Evolutionary conservation across 2,113 vertebrate species (phyloP), one percentile per base, ranked within the genome.

Genomic region (Merops nubicus): DNA sequence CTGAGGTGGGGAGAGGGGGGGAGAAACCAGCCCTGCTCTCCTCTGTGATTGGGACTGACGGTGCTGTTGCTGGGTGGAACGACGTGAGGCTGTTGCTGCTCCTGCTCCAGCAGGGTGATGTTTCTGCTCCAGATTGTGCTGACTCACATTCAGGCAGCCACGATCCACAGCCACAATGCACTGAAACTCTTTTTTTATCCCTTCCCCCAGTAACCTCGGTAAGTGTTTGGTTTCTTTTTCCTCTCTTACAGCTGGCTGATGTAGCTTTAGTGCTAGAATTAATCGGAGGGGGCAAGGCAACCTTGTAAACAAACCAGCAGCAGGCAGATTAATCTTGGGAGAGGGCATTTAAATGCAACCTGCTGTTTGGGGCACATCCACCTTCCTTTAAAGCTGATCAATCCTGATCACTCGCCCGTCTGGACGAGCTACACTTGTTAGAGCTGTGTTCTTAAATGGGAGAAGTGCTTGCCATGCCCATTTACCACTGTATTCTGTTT

Each of bases 401-500:
- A 78, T 96, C 80, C 89, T 6, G 19, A 19, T 89, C 96, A 94
- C 8, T 69, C 9, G 4, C 16, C 73, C 13, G 11, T 93, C 83
- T 85, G 77, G 93, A 77, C 91, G 93, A 96, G 96, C 64, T 70
- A 54, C 67, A 89, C 88, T 97, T 97, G 79, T 89, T 94, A 88
- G 68, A 96, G 81, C 95, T 95, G 85, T 97, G 93, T 95, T 97
- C 96, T 96, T 96, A 93, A 97, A 95, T 36, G 73, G 82, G 82
- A 87, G 91, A 97, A 97, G 93, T 97, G 97, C 96, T 97, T 98
- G 89, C 94, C 97, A 95, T 96, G 77, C 77, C 91, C 96, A 95
- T 98, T 98, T 98, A 97, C 97, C 93, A 91, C 95, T 92, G 88
- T 96, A 77, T 96, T 96, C 97, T 95, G 78, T 96, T 97, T 98